These are phyloP conservation scores for Polypterus bichir DNA, from an alignment of 2,113 vertebrate genomes.

Conservation along the genomic window DNA sequence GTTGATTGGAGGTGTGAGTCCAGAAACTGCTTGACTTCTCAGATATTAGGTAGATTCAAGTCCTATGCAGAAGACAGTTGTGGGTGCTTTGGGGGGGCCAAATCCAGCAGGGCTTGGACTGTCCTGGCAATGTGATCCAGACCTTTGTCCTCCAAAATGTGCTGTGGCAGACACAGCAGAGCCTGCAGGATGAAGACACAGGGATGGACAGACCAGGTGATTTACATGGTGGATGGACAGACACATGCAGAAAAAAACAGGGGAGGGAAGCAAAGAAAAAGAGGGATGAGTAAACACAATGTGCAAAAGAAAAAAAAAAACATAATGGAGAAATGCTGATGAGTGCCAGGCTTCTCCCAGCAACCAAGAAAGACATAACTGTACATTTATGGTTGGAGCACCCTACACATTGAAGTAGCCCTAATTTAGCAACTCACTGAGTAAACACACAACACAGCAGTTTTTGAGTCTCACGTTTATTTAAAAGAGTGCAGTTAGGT, in stretches of 20 bases:
- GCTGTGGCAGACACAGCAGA: conserved; percentile 90
- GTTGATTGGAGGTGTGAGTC: too few species aligned
- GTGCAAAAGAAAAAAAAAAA: conserved; percentile 39
- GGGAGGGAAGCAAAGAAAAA: conserved; percentile 13
- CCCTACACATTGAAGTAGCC: too few species aligned
- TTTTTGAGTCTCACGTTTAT: too few species aligned
- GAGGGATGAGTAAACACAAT: conserved; percentile 44
- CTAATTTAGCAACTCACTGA: too few species aligned
- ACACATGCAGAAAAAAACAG: conserved; percentile 9
- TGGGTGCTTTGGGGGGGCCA: conserved; percentile 72
- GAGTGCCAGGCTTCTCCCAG: background rate
- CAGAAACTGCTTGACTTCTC: background rate
- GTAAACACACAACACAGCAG: too few species aligned
- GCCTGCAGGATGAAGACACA: conserved; percentile 47
- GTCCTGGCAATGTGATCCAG: conserved; percentile 84
- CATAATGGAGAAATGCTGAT: conserved; percentile 39
- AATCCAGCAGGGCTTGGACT: conserved; percentile 75
- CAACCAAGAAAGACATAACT: too few species aligned
- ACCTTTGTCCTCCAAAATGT: conserved; percentile 95
- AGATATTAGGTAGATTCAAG: background rate
- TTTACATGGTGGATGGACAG: conserved; percentile 1
- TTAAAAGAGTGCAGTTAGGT: too few species aligned
- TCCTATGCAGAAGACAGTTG: conserved; percentile 30
- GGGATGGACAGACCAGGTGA: conserved; percentile 19
- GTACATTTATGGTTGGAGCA: too few species aligned